Percentiles rank a stretch among this genome's conserved stretches.
Evolutionary conservation across 2,113 vertebrate genomes (phyloP).

Genomic region (Argyrosomus japonicus): DNA sequence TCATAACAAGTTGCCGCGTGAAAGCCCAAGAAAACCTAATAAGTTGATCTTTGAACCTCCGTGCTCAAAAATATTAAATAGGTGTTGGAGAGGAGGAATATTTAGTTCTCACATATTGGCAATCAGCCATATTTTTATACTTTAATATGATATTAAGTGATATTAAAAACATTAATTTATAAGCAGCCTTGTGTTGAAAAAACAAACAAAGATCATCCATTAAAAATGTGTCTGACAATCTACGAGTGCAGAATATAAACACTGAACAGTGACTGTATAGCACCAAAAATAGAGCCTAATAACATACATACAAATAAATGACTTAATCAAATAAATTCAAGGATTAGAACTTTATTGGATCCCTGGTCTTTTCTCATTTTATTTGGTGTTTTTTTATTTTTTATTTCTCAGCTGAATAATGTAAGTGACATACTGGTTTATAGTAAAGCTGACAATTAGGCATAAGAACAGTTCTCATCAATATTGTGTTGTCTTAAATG

Average conservation of each 20-base stretch:
- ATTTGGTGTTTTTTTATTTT: not conserved
- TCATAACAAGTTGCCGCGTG: not conserved
- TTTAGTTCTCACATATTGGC: not conserved
- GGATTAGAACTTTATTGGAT: constrained; percentile 8
- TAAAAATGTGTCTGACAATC: not conserved
- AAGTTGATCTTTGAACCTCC: too few relatives aligned
- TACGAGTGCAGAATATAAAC: not conserved
- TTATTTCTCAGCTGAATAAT: constrained; percentile 3
- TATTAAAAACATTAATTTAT: not conserved
- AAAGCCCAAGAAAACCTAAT: not conserved
- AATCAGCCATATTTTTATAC: too few relatives aligned
- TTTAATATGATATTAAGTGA: too few relatives aligned
- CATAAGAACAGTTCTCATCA: not conserved
- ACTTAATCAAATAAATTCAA: not conserved
- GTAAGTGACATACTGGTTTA: not conserved
- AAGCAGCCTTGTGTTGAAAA: not conserved
- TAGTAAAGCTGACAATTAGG: not conserved
- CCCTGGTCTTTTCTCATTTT: not conserved
- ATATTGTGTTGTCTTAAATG: not conserved
- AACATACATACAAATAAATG: not conserved
- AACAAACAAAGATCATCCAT: not conserved
- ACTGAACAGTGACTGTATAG: not conserved
- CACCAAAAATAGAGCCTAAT: not conserved
- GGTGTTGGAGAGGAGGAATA: not conserved
- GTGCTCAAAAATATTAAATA: too few relatives aligned